Conservation (phyloP, 2,113 vertebrate species). For the Myrmecobius fasciatus region DNA sequence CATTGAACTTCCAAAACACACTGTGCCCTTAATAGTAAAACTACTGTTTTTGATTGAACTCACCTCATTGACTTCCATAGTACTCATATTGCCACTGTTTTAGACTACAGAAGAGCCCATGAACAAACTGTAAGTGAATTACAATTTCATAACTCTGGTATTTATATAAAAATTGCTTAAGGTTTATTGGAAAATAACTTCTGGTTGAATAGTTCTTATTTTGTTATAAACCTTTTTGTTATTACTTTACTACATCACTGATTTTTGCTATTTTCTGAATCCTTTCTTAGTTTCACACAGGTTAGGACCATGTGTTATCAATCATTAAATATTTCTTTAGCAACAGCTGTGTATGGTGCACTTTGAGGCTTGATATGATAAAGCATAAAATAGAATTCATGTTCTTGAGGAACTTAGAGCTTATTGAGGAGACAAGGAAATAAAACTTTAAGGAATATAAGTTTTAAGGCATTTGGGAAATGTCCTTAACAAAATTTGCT, state of each 20-base stretch:
- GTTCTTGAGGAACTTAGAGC: background rate
- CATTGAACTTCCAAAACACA: background rate
- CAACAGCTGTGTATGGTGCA: background rate
- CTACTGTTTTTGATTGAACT: background rate
- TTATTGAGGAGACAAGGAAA: background rate
- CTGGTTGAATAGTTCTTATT: background rate
- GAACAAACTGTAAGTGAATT: background rate
- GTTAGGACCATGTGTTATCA: background rate
- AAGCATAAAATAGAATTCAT: background rate
- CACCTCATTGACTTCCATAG: background rate
- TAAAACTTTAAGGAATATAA: background rate
- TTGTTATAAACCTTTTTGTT: accelerated
- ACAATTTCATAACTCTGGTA: background rate
- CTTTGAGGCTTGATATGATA: background rate
- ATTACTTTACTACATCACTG: background rate
- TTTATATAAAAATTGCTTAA: background rate
- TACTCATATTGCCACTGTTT: accelerated
- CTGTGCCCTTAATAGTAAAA: background rate
- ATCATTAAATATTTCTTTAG: background rate
- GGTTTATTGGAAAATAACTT: background rate
- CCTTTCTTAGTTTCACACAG: background rate
- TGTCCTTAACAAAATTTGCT: background rate
- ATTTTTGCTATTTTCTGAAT: accelerated
- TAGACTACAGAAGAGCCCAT: background rate
- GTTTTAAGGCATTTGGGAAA: background rate